Conservation (phyloP, 2,888 invertebrate species). For the Lysandra bellargus region DNA sequence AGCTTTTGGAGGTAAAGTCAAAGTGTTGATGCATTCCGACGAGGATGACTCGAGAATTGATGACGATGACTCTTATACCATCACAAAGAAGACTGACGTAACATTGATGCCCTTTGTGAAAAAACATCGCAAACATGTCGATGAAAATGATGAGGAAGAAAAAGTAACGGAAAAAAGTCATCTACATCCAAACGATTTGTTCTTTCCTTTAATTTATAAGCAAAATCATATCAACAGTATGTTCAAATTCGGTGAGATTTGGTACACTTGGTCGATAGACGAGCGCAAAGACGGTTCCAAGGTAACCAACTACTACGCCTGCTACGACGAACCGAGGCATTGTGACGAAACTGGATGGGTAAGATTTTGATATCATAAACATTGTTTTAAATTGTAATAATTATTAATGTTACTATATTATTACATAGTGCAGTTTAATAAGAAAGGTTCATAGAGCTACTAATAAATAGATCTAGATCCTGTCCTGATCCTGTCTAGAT, state of each 20-base stretch:
- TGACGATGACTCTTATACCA: slow-evolving; percentile 39
- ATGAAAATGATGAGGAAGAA: slow-evolving; percentile 54
- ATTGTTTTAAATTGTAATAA: too few species aligned
- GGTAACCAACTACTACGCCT: slow-evolving; percentile 64
- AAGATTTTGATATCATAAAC: slow-evolving; percentile 40
- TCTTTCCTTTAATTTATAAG: slow-evolving; percentile 68
- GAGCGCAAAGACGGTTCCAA: slow-evolving; percentile 66
- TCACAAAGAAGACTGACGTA: slow-evolving; percentile 44
- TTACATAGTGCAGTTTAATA: too few species aligned
- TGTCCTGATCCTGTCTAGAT: too few species aligned
- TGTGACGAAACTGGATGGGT: slow-evolving; percentile 76
- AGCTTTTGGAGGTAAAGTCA: slow-evolving; percentile 62
- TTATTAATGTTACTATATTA: too few species aligned
- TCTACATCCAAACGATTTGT: slow-evolving; percentile 67
- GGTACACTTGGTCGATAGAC: slow-evolving; percentile 74
- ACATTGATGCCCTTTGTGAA: slow-evolving; percentile 61
- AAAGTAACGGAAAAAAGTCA: slow-evolving; percentile 55
- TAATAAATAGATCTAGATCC: too few species aligned
- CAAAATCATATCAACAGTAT: slow-evolving; percentile 71
- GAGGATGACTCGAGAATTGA: slow-evolving; percentile 64
- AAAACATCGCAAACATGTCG: slow-evolving; percentile 46
- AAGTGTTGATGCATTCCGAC: slow-evolving; percentile 69
- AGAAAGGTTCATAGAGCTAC: too few species aligned
- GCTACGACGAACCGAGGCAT: slow-evolving; percentile 71
- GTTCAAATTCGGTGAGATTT: slow-evolving; percentile 73